phyloP scores from a whole-genome alignment of 2,888 invertebrate genomes.

The Perithous albicinctus region DNA sequence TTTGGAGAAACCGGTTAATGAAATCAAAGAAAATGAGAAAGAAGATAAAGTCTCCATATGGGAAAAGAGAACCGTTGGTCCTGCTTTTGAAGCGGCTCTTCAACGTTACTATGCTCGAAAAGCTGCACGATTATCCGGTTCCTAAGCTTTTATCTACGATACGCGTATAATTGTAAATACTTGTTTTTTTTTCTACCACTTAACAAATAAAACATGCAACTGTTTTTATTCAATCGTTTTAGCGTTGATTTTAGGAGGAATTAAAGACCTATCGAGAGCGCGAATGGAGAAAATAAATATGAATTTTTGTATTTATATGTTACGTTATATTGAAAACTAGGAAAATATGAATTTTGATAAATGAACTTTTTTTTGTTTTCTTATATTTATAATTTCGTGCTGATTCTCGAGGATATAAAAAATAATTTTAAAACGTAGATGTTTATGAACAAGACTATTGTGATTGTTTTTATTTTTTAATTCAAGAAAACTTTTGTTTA shows the following conservation, averaged over 20 bases:
- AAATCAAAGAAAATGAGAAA: slow-evolving; percentile 68
- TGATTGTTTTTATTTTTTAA: too few relatives aligned
- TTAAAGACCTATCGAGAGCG: not conserved
- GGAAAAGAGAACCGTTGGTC: slow-evolving; percentile 94
- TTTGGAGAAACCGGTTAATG: slow-evolving; percentile 44
- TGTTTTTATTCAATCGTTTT: not conserved
- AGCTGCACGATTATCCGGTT: slow-evolving; percentile 84
- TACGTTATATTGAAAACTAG: not conserved
- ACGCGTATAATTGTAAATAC: slow-evolving; percentile 18
- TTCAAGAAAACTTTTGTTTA: too few relatives aligned
- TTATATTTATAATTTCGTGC: not conserved
- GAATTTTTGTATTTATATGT: too few relatives aligned
- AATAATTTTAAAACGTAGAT: too few relatives aligned
- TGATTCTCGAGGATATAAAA: too few relatives aligned
- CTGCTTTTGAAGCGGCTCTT: slow-evolving; percentile 90
- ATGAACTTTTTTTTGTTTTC: not conserved
- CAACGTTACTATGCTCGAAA: slow-evolving; percentile 92
- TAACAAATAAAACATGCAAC: slow-evolving; percentile 3
- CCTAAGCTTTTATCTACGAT: slow-evolving; percentile 34
- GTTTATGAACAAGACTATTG: too few relatives aligned
- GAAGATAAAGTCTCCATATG: slow-evolving; percentile 89
- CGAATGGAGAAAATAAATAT: too few relatives aligned
- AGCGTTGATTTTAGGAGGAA: not conserved
- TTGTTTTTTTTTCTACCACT: not conserved
- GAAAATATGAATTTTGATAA: not conserved